Conservation (phyloP, 2,888 invertebrate species). For the Andrena haemorrhoa region DNA sequence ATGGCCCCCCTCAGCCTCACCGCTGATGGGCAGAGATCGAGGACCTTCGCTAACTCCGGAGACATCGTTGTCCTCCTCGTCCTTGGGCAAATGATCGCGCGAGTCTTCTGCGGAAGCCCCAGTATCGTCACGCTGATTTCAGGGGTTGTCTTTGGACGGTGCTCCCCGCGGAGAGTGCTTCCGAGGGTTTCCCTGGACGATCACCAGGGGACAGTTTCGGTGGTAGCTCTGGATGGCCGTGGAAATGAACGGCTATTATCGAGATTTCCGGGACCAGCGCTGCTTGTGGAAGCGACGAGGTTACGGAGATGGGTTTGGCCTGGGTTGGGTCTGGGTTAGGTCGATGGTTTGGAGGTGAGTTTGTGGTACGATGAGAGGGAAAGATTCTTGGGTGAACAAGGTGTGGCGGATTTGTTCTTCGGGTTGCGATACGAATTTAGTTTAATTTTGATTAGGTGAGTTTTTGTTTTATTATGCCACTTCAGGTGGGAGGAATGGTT, state of each 20-base stretch:
- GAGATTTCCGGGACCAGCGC: background rate
- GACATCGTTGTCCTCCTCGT: slow-evolving; percentile 63
- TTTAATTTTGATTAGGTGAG: too few species aligned
- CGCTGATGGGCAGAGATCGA: slow-evolving; percentile 6
- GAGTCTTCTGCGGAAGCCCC: slow-evolving; percentile 65
- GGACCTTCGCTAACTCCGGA: slow-evolving; percentile 50
- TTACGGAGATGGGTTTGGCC: background rate
- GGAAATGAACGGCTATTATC: slow-evolving; percentile 21
- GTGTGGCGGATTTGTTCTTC: too few species aligned
- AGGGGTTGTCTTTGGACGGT: slow-evolving; percentile 30
- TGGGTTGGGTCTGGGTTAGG: too few species aligned
- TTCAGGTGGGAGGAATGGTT: too few species aligned
- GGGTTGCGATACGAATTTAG: too few species aligned
- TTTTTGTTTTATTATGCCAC: too few species aligned
- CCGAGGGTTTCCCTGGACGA: slow-evolving; percentile 18
- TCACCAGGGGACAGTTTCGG: slow-evolving; percentile 17
- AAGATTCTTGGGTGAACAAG: background rate
- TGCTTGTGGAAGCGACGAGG: background rate
- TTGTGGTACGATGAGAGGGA: background rate
- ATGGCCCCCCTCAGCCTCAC: background rate
- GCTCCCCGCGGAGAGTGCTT: slow-evolving; percentile 14
- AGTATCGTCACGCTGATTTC: slow-evolving; percentile 72
- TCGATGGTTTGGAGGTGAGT: background rate
- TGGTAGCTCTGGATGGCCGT: slow-evolving; percentile 17
- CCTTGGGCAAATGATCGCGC: slow-evolving; percentile 73